Evolutionary conservation across 1,140 invertebrate species (phyloP), one percentile per base, ranked within the genome.

Genomic region (Penaeus japonicus): DNA sequence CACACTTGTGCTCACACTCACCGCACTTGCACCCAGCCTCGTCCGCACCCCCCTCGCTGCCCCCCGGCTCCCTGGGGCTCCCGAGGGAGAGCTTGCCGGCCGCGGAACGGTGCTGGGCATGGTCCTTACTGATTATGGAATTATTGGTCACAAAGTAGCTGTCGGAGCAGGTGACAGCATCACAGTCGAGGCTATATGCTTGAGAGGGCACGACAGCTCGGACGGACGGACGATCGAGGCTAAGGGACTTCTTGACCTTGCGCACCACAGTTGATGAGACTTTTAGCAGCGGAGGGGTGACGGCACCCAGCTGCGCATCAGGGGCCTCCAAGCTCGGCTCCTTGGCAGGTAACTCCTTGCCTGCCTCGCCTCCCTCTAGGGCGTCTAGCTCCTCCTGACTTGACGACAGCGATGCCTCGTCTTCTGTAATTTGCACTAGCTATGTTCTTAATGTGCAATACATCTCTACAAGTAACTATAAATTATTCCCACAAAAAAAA

Each of bases 171-270:
- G 80, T 78, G 65, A 88, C 12, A 39, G 59, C 83, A 89, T 89
- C 87, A 89, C 77, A 85, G 82, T 89, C 87, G 55, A 89, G 87
- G 55, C 87, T 89, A 84, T 84, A 89, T n/a, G 87, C 87, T 79
- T 89, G 87, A n/a, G 73, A 22, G n/a, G n/a, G 73, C 81, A 89
- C 39, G 24, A 73, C 35, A n/a, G 65, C 62, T 47, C 83, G 78
- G 24, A 82, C 79, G 53, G 84, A 85, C 39, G 89, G 89, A 75
- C 89, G 83, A 62, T 89, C 89, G 24, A 89, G 84, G 78, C 89
- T 89, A 12, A 89, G 59, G 27, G 89, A 89, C 54, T 89, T 89
- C 70, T 89, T 89, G 20, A 89, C 89, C 55, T 89, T 85, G 32
- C 89, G 89, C 39, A 89, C 89, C 10, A 89, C 84, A 24, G 55